Base-by-base conservation (phyloP, 1,140 invertebrate genomes). In the Mercenaria mercenaria region DNA sequence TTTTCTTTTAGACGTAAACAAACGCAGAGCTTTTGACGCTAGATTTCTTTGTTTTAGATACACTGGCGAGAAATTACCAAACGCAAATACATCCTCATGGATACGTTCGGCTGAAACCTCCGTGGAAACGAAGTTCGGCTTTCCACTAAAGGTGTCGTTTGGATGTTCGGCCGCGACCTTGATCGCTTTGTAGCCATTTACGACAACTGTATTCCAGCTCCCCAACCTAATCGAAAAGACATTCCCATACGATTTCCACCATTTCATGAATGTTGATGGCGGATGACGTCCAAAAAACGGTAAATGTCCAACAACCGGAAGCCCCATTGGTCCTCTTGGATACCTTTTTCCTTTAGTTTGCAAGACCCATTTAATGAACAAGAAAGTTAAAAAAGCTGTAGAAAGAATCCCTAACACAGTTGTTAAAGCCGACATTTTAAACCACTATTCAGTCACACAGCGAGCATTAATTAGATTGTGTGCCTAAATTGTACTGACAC, bases 11-110 rank as follows among this genome's bases (percentile, higher is more conserved):
- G 56, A 43, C 67, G 59, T 82, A 43, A 64, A 82, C 37, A 82
- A 29, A 10, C 56, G 52, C 20, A 82, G 26, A 3, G 80, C 80
- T 20, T 67, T 13, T n/a, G 80, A 43, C n/a, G 41, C 11, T n/a
- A n/a, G 47, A 1, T 79, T 79, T 37, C 47, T 37, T 79, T 79
- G 76, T 37, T 79, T 50, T 6, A 79, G 6, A 79, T 79, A 79
- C 20, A n/a, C 76, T 52, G 76, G 76, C 1, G 41, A 29, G 34
- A 79, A 79, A 52, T 50, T 79, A 6, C 76, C 76, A 79, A 79
- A 50, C 2, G 43, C 41, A 56, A 79, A 79, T 52, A n/a, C 1
- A 8, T 79, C 76, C 20, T 79, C 76, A 1, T 34, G 13, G 13
- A 1, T 79, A n/a, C 43, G 2, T 32, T 34, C 29, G 2, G 10